phyloP scores from a whole-genome alignment of 2,888 invertebrate species.

The Lapara coniferarum region DNA sequence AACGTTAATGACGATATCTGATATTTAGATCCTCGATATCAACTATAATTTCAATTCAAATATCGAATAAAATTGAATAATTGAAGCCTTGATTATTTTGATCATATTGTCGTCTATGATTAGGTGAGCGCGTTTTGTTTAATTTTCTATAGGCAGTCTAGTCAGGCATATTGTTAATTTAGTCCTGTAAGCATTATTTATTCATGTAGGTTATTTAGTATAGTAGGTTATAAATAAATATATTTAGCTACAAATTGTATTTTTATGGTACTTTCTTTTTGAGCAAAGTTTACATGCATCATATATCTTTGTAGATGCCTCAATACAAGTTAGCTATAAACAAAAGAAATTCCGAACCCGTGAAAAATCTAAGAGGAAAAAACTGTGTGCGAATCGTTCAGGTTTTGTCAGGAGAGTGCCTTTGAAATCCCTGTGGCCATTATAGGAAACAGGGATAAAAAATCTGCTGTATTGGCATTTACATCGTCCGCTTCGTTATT shows the following conservation, averaged over 20 bases:
- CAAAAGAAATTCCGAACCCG: neutral
- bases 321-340: neutral
- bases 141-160: too few species aligned
- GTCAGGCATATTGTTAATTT: too few species aligned
- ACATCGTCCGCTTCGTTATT: conserved; percentile 5
- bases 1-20: conserved; percentile 15
- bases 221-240: too few species aligned
- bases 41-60: conserved; percentile 1
- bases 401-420: conserved; percentile 7
- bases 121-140: too few species aligned
- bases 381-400: neutral
- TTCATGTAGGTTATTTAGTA: too few species aligned
- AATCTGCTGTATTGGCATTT: conserved; percentile 9
- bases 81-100: too few species aligned
- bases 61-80: neutral
- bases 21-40: neutral
- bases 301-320: too few species aligned
- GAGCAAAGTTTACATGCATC: too few species aligned
- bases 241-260: too few species aligned
- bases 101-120: too few species aligned
- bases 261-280: too few species aligned
- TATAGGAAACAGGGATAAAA: conserved; percentile 9
- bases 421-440: neutral
- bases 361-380: conserved; percentile 1
- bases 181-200: too few species aligned